Conservation (phyloP, 2,888 invertebrate species). For the Nomada lathburiana region DNA sequence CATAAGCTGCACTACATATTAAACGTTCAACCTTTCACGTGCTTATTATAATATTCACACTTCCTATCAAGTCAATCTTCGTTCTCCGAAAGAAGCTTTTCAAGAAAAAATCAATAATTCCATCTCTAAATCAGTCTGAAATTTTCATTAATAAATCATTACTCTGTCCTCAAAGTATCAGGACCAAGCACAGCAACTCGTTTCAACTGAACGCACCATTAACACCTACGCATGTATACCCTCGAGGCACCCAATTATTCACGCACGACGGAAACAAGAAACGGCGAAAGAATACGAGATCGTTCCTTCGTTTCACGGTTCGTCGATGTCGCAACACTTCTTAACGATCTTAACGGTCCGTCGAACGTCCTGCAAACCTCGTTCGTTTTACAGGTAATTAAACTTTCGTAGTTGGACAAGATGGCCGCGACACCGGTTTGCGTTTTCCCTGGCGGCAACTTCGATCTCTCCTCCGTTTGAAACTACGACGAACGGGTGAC, state of each 20-base stretch:
- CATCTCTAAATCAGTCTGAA: not conserved
- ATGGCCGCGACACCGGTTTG: constrained; percentile 23
- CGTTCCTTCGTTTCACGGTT: constrained; percentile 25
- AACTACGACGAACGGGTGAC: not conserved
- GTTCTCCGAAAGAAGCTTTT: too few relatives aligned
- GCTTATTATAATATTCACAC: too few relatives aligned
- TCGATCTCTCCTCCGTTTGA: constrained; percentile 1
- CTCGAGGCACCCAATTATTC: constrained; percentile 1
- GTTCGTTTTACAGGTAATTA: constrained; percentile 71
- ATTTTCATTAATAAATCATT: not conserved
- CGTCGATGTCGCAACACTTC: constrained; percentile 47
- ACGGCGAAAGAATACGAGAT: not conserved
- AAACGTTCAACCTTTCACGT: too few relatives aligned
- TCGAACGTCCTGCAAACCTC: constrained; percentile 12
- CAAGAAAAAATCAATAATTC: too few relatives aligned
- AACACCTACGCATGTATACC: not conserved
- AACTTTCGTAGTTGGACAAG: constrained; percentile 59
- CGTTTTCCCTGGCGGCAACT: constrained; percentile 35
- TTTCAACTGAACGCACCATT: not conserved
- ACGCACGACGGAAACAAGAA: not conserved
- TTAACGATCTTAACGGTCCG: constrained; percentile 60
- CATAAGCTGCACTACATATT: too few relatives aligned
- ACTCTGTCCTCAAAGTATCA: not conserved
- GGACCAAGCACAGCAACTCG: not conserved
- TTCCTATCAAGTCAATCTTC: too few relatives aligned